These are phyloP conservation scores for Ichneumon xanthorius DNA, from an alignment of 2,888 invertebrate genomes.

Conservation along the genomic window DNA sequence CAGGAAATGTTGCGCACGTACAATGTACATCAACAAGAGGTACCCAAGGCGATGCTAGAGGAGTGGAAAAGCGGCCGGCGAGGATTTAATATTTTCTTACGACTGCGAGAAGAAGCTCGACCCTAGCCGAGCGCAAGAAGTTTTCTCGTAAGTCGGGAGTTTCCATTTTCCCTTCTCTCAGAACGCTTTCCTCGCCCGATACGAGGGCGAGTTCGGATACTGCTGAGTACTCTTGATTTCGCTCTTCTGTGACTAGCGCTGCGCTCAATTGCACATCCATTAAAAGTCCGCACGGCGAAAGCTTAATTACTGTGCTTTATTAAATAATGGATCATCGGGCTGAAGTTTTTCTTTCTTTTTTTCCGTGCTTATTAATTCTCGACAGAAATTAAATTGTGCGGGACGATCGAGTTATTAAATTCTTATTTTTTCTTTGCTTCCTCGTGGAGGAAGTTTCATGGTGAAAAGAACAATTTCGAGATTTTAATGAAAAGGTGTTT, in stretches of 20 bases:
- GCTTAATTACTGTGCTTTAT: background rate
- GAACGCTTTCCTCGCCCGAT: no score
- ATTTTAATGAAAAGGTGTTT: no score
- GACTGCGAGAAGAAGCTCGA: background rate
- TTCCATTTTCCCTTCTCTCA: slow-evolving; percentile 11
- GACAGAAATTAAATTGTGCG: background rate
- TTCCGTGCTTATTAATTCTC: background rate
- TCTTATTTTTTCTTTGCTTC: no score
- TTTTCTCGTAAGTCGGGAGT: slow-evolving; percentile 25
- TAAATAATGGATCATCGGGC: background rate
- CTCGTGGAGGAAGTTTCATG: no score
- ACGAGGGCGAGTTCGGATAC: background rate
- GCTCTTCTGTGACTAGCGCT: background rate
- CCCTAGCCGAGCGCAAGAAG: background rate
- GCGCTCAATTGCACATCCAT: background rate
- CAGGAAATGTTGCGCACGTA: background rate
- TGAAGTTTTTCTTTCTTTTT: background rate
- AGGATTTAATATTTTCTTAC: slow-evolving; percentile 22
- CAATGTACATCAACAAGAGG: slow-evolving; percentile 3
- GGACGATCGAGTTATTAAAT: background rate
- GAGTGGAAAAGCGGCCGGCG: slow-evolving; percentile 6
- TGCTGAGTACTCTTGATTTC: background rate
- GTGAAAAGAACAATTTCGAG: no score
- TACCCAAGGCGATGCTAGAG: background rate
- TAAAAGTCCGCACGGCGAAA: background rate